These are phyloP conservation scores for Polypterus bichir DNA, from an alignment of 2,113 vertebrate species.

Conservation along the genomic window DNA sequence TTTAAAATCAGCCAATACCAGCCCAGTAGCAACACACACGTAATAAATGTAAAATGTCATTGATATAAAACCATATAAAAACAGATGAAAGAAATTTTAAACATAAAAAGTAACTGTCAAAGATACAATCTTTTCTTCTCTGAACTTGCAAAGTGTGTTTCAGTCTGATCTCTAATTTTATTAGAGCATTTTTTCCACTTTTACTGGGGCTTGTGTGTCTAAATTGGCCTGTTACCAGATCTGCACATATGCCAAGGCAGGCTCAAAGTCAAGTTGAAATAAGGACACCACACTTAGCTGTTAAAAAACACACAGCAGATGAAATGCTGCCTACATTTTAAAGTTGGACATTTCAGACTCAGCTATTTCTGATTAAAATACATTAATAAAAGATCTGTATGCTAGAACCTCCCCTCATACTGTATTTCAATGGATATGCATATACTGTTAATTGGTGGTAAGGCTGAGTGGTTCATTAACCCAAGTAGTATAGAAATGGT, in stretches of 20 bases:
- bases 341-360: not conserved
- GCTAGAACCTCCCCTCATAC: not conserved
- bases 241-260: slow-evolving; percentile 22
- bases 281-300: slow-evolving; percentile 18
- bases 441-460: too few relatives aligned
- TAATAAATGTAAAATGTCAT: too few relatives aligned
- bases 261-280: slow-evolving; percentile 13
- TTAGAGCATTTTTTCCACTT: slow-evolving; percentile 15
- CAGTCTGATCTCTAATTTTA: not conserved
- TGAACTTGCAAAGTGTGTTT: accelerated
- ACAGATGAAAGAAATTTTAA: too few relatives aligned
- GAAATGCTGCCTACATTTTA: slow-evolving; percentile 8
- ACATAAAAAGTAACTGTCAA: not conserved
- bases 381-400: not conserved
- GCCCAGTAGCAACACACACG: too few relatives aligned
- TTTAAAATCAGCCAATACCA: too few relatives aligned
- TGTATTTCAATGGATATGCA: too few relatives aligned
- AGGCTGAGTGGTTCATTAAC: too few relatives aligned
- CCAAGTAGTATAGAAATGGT: too few relatives aligned
- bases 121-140: not conserved
- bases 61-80: too few relatives aligned
- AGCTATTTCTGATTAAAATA: not conserved
- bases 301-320: slow-evolving; percentile 18
- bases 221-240: slow-evolving; percentile 19
- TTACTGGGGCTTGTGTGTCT: slow-evolving; percentile 31